Evolutionary conservation across 2,797 vertebrate species (phyloP).

Genomic region (Peromyscus melanophrys): DNA sequence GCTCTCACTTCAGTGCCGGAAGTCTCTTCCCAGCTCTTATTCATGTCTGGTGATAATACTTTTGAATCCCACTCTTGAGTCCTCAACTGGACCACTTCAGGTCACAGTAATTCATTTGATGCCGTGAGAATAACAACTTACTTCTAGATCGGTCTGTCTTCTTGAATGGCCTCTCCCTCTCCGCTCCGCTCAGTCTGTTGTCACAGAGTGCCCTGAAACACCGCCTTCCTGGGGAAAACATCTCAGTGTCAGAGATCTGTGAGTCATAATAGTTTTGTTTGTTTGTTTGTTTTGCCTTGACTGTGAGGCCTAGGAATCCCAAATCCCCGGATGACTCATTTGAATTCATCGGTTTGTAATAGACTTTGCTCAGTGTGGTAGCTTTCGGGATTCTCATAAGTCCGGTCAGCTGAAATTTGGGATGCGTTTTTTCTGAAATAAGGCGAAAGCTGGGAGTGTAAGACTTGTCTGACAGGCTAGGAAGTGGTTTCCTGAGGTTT

Average conservation of each 20-base stretch:
- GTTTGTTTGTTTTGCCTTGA: constrained; percentile 24
- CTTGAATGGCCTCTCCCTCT: not conserved
- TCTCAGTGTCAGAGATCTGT: not conserved
- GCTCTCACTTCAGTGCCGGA: not conserved
- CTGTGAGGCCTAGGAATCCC: constrained; percentile 46
- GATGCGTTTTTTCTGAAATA: constrained; percentile 22
- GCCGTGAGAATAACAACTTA: constrained; percentile 51
- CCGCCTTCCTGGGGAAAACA: constrained; percentile 57
- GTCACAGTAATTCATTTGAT: constrained; percentile 65
- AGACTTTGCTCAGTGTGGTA: constrained; percentile 63
- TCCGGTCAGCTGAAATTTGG: not conserved
- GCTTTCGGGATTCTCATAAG: constrained; percentile 68
- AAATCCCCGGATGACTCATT: constrained; percentile 62
- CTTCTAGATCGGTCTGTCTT: constrained; percentile 59
- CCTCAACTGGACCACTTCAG: constrained; percentile 68
- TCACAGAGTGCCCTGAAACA: not conserved
- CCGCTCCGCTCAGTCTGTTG: not conserved
- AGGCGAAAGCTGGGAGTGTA: constrained; percentile 9
- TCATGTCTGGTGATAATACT: constrained; percentile 58
- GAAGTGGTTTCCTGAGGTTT: constrained; percentile 13
- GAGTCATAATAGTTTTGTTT: constrained; percentile 2
- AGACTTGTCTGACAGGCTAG: constrained; percentile 47
- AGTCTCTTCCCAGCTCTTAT: constrained; percentile 59
- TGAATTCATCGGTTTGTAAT: constrained; percentile 70
- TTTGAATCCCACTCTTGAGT: constrained; percentile 68